phyloP scores from a whole-genome alignment of 1,140 invertebrate species.

The Pomacea maculata region DNA sequence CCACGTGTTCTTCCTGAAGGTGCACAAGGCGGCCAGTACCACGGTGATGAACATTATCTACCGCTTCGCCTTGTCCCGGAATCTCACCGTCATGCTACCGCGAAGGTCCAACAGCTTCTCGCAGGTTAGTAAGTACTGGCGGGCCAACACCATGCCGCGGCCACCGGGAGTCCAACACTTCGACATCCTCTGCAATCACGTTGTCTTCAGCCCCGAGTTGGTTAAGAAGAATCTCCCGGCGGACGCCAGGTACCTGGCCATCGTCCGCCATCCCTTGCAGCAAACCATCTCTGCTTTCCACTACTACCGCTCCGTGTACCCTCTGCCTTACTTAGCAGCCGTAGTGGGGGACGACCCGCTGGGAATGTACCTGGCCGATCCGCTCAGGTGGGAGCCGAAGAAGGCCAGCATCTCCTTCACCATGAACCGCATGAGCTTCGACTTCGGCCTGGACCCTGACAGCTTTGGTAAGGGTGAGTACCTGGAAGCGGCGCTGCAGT shows the following conservation, averaged over 20 bases:
- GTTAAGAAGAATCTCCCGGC: conserved; percentile 30
- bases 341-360: not conserved
- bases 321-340: not conserved
- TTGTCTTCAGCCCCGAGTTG: conserved; percentile 31
- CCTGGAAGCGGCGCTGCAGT: conserved; percentile 10
- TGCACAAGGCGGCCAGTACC: conserved; percentile 68
- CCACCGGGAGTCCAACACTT: conserved; percentile 20
- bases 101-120: conserved; percentile 31
- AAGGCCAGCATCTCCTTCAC: conserved; percentile 28
- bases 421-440: conserved; percentile 42
- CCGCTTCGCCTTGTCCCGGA: conserved; percentile 67
- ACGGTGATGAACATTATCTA: conserved; percentile 68
- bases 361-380: not conserved
- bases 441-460: conserved; percentile 32
- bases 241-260: conserved; percentile 36
- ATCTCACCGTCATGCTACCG: conserved; percentile 66
- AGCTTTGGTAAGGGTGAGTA: conserved; percentile 19
- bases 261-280: conserved; percentile 41
- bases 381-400: not conserved
- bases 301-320: conserved; percentile 3
- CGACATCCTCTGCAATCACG: conserved; percentile 45
- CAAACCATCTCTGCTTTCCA: conserved; percentile 41
- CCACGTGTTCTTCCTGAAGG: conserved; percentile 27
- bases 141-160: conserved; percentile 5
- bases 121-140: conserved; percentile 20